Base-by-base conservation (phyloP, 1,140 invertebrate genomes). In the Drosophila aff. region DNA sequence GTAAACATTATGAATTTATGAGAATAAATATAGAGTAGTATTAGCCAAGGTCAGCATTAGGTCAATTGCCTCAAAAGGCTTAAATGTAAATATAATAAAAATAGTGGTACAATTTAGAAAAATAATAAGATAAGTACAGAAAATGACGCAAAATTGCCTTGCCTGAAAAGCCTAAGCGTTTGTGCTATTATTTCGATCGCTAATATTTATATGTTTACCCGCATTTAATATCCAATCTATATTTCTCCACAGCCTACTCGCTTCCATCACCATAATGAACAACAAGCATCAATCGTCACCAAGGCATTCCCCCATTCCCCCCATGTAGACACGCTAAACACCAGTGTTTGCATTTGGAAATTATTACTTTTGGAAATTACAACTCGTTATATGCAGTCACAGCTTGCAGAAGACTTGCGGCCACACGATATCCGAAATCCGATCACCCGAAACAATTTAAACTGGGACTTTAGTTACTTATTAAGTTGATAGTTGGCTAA, bases 381-480 rank as follows among this genome's bases (percentile, higher is more conserved):
- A 82, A 82, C 55, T 69, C 49, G 62, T 75, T 80, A 50, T 59
- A 71, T 41, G 52, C 71, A 90, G 85, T 90, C 89, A 74, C 79
- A 85, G 67, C 78, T 69, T 63, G 36, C 47, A 61, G 63, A 26
- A 67, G 46, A 33, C 28, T 49, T 40, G 15, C 36, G n/a, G 15
- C 52, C n/a, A 16, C 44, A 21, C 33, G 16, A 23, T 66, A 50
- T 7, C 26, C 69, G 66, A 69, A 18, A 21, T 33, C 50, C 44
- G 49, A 73, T 72, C 73, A 72, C 60, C 60, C 63, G 41, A 47
- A 60, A 79, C 61, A 49, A 71, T 60, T 68, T 61, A 72, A 86
- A 68, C 81, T 82, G 76, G 85, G 85, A 90, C 85, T 82, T 84
- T 69, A 73, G 84, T 89, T 89, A 89, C 85, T 90, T 90, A 89